phyloP scores from a whole-genome alignment of 2,113 vertebrate genomes.

The Glareola pratincola region DNA sequence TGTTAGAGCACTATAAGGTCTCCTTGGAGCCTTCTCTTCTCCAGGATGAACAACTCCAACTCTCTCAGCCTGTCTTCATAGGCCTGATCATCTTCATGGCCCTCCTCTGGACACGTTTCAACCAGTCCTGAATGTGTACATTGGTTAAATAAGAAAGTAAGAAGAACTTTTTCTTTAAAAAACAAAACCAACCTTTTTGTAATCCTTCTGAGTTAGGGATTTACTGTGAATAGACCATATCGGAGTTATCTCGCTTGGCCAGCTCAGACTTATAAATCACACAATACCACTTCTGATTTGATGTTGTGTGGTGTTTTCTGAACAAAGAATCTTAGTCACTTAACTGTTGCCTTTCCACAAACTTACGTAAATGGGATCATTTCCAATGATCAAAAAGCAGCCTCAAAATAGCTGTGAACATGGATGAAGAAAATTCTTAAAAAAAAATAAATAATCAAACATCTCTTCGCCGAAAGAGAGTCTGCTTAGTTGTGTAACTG shows the following conservation, averaged over 20 bases:
- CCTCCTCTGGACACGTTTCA: too few relatives aligned
- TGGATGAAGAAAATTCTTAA: background rate
- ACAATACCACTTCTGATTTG: background rate
- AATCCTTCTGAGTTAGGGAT: background rate
- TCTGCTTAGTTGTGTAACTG: background rate
- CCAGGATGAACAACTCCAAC: too few relatives aligned
- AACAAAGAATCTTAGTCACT: background rate
- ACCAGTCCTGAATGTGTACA: background rate
- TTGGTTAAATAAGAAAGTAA: background rate
- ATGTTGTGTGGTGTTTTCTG: background rate
- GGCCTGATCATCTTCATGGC: too few relatives aligned
- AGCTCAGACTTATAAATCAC: background rate
- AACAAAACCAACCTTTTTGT: background rate
- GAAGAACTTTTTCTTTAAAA: background rate
- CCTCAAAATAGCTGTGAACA: background rate
- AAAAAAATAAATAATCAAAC: background rate
- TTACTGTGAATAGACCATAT: background rate
- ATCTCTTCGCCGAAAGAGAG: background rate
- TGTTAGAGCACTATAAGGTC: too few relatives aligned
- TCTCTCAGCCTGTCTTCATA: too few relatives aligned
- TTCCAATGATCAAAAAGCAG: background rate
- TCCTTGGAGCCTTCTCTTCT: too few relatives aligned
- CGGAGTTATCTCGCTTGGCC: background rate
- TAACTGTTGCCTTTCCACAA: background rate
- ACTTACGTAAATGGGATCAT: fast-evolving